A percentile compares a stretch with the other conserved stretches of the same genome.
These are phyloP conservation scores for Xestia rhomboidea DNA, from an alignment of 2,888 invertebrate genomes.

Conservation along the genomic window DNA sequence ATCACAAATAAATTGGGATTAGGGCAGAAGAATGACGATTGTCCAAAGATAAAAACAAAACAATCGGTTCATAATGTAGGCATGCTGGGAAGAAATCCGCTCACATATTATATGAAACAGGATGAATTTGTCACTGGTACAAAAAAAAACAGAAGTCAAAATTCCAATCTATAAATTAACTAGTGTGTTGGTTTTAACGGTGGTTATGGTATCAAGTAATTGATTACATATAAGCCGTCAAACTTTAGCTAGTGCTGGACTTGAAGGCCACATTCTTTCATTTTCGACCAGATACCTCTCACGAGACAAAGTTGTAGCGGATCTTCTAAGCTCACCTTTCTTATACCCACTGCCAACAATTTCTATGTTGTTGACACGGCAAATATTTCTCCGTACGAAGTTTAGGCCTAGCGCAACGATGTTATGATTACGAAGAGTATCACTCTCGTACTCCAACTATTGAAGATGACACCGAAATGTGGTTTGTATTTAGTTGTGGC, in stretches of 20 bases:
- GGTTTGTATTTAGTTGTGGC: neutral
- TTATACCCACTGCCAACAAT: conserved; percentile 7
- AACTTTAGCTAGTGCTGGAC: neutral
- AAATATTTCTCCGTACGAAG: conserved; percentile 57
- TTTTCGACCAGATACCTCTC: neutral
- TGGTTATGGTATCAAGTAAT: neutral
- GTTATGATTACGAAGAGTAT: conserved; percentile 38
- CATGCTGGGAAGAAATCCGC: neutral
- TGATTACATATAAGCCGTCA: neutral
- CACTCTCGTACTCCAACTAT: conserved; percentile 6
- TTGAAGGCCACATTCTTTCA: neutral
- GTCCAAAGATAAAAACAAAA: neutral
- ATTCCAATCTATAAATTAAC: neutral
- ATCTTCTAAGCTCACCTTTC: conserved; percentile 11
- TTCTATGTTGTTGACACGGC: conserved; percentile 51
- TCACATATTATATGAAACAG: neutral
- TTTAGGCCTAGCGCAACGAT: conserved; percentile 46
- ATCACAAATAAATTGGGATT: too few species aligned
- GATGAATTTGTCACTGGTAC: neutral
- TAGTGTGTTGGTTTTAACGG: too few species aligned
- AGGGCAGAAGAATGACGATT: too few species aligned
- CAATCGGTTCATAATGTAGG: neutral
- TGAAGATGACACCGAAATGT: conserved; percentile 18
- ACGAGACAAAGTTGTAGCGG: neutral
- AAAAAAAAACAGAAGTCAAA: neutral